Base-by-base conservation (phyloP, 2,797 vertebrate genomes). In the Capromys pilorides region DNA sequence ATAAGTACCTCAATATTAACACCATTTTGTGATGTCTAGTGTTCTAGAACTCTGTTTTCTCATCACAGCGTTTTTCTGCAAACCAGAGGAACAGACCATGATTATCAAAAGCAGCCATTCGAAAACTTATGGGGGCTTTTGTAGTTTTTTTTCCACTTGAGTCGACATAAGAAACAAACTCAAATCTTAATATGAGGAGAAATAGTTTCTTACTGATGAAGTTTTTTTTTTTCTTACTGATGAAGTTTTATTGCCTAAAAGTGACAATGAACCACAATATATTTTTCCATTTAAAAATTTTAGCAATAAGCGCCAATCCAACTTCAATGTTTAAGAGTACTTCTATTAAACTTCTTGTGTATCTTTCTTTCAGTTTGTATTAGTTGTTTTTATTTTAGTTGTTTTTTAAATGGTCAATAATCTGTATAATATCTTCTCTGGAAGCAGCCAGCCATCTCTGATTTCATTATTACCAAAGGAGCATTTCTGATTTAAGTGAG, bases 231-330 rank as follows among this genome's bases (percentile, higher is more conserved):
- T n/a, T n/a, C n/a, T n/a, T n/a, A n/a, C n/a, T n/a, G n/a, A n/a
- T n/a, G n/a, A n/a, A n/a, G n/a, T n/a, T n/a, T n/a, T 39, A n/a
- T 36, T 83, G 19, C 78, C 57, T 49, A 62, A 79, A 92, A 62
- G 21, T 86, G 13, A 67, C 49, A 92, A 85, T 75, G 64, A 31
- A 78, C 82, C 79, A 49, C 1, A 14, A 14, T 73, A 3, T 73
- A n/a, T 57, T 85, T 94, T 77, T n/a, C 28, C 36, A 77, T 88
- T 93, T 16, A 86, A 18, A 88, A 88, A n/a, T 81, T 94, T 95
- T 73, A 62, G 57, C 75, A 57, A 36, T 82, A 61, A 86, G 8
- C 19, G 66, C 6, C 31, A 59, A 3, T 66, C 24, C 79, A 87
- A 84, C 41, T 79, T 79, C 49, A 75, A 24, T 91, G 64, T 45